Conservation (phyloP, 2,888 invertebrate genomes). For the Acleris holmiana region DNA sequence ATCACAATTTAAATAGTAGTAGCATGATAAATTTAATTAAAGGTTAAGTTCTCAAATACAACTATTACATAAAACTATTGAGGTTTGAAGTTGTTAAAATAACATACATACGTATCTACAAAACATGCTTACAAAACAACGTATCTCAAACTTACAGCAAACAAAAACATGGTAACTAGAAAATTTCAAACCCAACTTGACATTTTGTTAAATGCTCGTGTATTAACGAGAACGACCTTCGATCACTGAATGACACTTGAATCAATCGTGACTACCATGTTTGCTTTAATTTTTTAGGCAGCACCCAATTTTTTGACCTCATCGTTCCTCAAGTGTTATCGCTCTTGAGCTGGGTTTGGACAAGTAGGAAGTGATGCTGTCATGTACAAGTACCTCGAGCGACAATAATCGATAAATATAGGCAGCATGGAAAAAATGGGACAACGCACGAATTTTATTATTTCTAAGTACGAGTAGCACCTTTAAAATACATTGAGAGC, state of each 20-base stretch:
- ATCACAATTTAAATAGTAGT: too few species aligned
- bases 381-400: constrained; percentile 39
- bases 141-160: constrained; percentile 18
- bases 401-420: constrained; percentile 33
- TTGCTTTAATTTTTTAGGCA: constrained; percentile 58
- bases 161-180: constrained; percentile 27
- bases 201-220: constrained; percentile 28
- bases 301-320: constrained; percentile 56
- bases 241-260: constrained; percentile 40
- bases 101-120: too few species aligned
- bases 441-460: not conserved
- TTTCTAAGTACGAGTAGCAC: not conserved
- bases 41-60: too few species aligned
- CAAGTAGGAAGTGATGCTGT: constrained; percentile 49
- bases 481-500: not conserved
- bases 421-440: constrained; percentile 25
- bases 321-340: constrained; percentile 51
- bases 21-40: too few species aligned
- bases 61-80: too few species aligned
- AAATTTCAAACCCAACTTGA: constrained; percentile 35
- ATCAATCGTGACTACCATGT: constrained; percentile 52
- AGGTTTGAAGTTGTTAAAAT: too few species aligned
- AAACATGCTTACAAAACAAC: not conserved
- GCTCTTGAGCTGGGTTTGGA: constrained; percentile 50
- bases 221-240: constrained; percentile 44